Evolutionary conservation across 92 coral and sea anemone species (phyloP).

Genomic region (Epizoanthus stellaris): DNA sequence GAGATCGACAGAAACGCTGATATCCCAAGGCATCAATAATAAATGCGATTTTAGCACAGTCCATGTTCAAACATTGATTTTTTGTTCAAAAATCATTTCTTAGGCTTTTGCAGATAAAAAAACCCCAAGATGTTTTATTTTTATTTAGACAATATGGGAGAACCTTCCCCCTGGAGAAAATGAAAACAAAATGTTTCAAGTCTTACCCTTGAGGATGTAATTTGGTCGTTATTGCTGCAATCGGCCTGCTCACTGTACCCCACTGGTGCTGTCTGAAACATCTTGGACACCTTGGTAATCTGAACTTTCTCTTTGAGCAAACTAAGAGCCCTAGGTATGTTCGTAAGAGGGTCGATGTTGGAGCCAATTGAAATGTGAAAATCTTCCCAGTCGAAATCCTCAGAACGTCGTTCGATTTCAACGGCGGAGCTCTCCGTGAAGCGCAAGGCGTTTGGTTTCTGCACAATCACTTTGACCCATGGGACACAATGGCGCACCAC

Average conservation of each 20-base stretch:
- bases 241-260: slow-evolving; percentile 55
- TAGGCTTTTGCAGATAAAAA: too few species aligned
- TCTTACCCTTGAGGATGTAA: slow-evolving; percentile 68
- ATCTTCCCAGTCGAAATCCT: slow-evolving; percentile 63
- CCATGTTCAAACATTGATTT: too few species aligned
- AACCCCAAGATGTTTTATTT: too few species aligned
- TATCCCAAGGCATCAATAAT: too few species aligned
- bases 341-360: slow-evolving; percentile 60
- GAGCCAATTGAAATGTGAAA: slow-evolving; percentile 76
- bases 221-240: slow-evolving; percentile 52
- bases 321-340: slow-evolving; percentile 52
- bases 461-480: slow-evolving; percentile 64
- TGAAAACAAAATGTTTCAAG: background rate
- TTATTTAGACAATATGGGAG: too few species aligned
- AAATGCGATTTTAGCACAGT: too few species aligned
- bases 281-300: slow-evolving; percentile 53
- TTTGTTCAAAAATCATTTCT: too few species aligned
- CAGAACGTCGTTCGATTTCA: slow-evolving; percentile 57
- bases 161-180: too few species aligned
- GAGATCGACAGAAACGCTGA: too few species aligned
- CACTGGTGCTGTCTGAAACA: slow-evolving; percentile 67
- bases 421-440: slow-evolving; percentile 66
- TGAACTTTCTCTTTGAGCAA: slow-evolving; percentile 51
- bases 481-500: slow-evolving; percentile 60
- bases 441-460: slow-evolving; percentile 66